phyloP scores from a whole-genome alignment of 2,888 invertebrate species.

The Gortyna flavago region DNA sequence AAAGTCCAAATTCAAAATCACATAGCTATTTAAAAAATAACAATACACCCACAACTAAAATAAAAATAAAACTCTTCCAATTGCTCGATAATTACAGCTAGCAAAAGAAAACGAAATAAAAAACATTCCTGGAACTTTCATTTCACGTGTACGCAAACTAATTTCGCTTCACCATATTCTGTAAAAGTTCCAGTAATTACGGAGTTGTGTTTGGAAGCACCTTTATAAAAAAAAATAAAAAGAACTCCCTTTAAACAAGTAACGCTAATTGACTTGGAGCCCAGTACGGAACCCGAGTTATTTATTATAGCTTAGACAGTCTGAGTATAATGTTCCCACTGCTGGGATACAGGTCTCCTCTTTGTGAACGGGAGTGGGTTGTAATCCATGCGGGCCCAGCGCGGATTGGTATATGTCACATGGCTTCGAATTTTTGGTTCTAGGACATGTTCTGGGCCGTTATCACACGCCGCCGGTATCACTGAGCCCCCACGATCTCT shows the following conservation, averaged over 20 bases:
- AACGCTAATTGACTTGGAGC: constrained; percentile 74
- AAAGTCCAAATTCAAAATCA: neutral
- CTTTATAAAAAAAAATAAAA: constrained; percentile 61
- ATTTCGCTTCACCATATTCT: constrained; percentile 46
- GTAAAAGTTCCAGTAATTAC: constrained; percentile 65
- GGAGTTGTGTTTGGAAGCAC: constrained; percentile 52
- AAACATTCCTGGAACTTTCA: constrained; percentile 34
- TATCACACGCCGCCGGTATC: no score
- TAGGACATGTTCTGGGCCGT: neutral
- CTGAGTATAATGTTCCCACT: neutral
- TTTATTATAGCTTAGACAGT: constrained; percentile 59
- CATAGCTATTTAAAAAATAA: constrained; percentile 6
- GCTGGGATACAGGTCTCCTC: neutral
- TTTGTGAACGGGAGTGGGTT: no score
- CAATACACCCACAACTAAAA: neutral
- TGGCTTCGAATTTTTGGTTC: neutral
- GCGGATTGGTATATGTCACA: neutral
- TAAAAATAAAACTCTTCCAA: constrained; percentile 9
- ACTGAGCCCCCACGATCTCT: no score
- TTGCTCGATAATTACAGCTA: constrained; percentile 16
- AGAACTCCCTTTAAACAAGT: constrained; percentile 70
- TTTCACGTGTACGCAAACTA: constrained; percentile 51
- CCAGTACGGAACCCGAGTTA: constrained; percentile 67
- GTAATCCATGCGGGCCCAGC: no score
- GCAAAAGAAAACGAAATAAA: constrained; percentile 26